phyloP scores from a whole-genome alignment of 2,797 vertebrate genomes.

The Sarcoramphus papa region DNA sequence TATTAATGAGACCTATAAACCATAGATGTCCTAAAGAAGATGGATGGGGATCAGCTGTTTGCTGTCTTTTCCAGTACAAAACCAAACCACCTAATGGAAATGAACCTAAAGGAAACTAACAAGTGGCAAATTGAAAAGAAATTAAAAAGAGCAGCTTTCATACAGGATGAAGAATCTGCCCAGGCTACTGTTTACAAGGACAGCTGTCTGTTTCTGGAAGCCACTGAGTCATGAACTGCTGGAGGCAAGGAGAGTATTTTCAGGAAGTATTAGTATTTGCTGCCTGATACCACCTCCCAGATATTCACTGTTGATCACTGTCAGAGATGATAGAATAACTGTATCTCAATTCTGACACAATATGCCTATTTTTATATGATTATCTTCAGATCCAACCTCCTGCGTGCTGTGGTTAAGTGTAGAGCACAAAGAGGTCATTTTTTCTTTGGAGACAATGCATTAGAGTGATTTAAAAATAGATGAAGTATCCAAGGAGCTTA shows the following conservation, averaged over 20 bases:
- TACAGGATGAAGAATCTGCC: not conserved
- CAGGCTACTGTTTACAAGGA: not conserved
- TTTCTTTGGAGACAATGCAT: not conserved
- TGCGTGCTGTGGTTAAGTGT: not conserved
- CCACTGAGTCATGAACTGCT: constrained; percentile 2
- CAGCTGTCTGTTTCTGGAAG: not conserved
- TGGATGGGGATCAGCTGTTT: not conserved
- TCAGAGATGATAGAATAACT: not conserved
- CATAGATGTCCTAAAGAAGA: not conserved
- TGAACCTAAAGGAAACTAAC: not conserved
- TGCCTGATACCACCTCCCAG: not conserved
- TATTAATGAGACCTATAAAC: not conserved
- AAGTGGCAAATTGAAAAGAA: not conserved
- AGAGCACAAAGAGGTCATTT: not conserved
- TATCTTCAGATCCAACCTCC: not conserved
- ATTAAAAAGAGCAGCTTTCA: not conserved
- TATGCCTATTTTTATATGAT: not conserved
- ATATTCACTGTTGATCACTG: not conserved
- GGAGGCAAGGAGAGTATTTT: not conserved
- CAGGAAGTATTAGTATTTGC: not conserved
- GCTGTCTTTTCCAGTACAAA: not conserved
- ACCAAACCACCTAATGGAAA: not conserved
- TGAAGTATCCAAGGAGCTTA: not conserved
- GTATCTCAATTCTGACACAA: not conserved
- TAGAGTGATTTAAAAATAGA: constrained; percentile 3